phyloP scores from a whole-genome alignment of 2,888 invertebrate species.

The Drosophila dives region DNA sequence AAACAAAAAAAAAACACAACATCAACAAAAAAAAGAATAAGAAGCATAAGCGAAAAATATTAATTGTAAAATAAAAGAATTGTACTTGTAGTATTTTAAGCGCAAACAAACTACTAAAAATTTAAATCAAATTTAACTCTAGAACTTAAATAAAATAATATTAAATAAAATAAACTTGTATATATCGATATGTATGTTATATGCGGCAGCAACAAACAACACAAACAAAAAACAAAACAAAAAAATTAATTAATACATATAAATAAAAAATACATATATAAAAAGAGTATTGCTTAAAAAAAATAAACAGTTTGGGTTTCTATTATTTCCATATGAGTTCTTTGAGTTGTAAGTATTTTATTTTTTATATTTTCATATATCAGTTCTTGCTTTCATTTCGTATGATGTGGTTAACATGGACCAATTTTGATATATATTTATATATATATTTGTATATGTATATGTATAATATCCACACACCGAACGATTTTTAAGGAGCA shows the following conservation, averaged over 20 bases:
- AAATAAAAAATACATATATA: slow-evolving; percentile 64
- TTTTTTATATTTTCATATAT: slow-evolving; percentile 9
- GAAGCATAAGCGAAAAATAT: slow-evolving; percentile 33
- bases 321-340: slow-evolving; percentile 22
- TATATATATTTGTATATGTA: slow-evolving; percentile 60
- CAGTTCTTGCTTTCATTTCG: slow-evolving; percentile 50
- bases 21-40: slow-evolving; percentile 23
- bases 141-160: slow-evolving; percentile 55
- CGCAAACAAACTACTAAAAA: slow-evolving; percentile 78
- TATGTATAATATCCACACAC: slow-evolving; percentile 63
- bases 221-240: slow-evolving; percentile 46
- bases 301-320: slow-evolving; percentile 62
- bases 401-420: slow-evolving; percentile 80
- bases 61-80: slow-evolving; percentile 54
- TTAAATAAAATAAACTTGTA: slow-evolving; percentile 49
- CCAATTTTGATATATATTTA: slow-evolving; percentile 78
- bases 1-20: slow-evolving; percentile 50
- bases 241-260: slow-evolving; percentile 68
- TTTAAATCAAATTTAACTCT: slow-evolving; percentile 78
- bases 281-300: slow-evolving; percentile 64
- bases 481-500: slow-evolving; percentile 63
- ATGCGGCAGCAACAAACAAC: slow-evolving; percentile 68
- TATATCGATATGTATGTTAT: slow-evolving; percentile 71
- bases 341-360: neutral
- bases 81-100: slow-evolving; percentile 57